Percentiles rank a stretch among this genome's conserved stretches.
Conservation (phyloP, 2,888 invertebrate genomes). For the Plagodis pulveraria region DNA sequence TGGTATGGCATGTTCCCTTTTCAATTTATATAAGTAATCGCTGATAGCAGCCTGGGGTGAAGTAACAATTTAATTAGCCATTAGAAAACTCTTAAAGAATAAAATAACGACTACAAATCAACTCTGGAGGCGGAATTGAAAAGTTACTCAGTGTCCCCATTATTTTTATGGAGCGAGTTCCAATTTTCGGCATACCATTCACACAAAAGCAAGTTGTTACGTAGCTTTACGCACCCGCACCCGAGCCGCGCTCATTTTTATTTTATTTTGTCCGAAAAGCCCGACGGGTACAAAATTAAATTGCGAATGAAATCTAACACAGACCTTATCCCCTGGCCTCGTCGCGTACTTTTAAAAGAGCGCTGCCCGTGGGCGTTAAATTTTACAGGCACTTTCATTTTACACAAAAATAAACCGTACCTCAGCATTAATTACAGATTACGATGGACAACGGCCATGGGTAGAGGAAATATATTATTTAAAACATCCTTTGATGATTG, state of each 20-base stretch:
- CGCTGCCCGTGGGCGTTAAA: conserved; percentile 45
- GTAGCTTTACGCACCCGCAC: conserved; percentile 43
- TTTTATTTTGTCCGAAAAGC: conserved; percentile 59
- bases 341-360: conserved; percentile 48
- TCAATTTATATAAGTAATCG: conserved; percentile 5
- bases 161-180: conserved; percentile 29
- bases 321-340: conserved; percentile 46
- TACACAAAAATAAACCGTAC: conserved; percentile 35
- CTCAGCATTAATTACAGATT: conserved; percentile 29
- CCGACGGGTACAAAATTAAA: conserved; percentile 64
- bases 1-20: conserved; percentile 1
- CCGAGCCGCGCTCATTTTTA: conserved; percentile 38
- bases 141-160: conserved; percentile 26
- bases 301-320: conserved; percentile 57
- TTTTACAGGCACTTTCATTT: conserved; percentile 44
- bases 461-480: conserved; percentile 8
- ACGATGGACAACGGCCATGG: conserved; percentile 8
- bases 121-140: conserved; percentile 21
- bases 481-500: conserved; percentile 6
- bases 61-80: conserved; percentile 14
- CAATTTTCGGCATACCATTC: conserved; percentile 35
- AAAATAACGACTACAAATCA: conserved; percentile 17
- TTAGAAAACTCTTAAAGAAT: conserved; percentile 11
- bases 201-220: conserved; percentile 40
- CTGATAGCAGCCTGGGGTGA: conserved; percentile 6